Evolutionary conservation across 2,797 vertebrate genomes (phyloP).

Genomic region (Paedocypris micromegethes): DNA sequence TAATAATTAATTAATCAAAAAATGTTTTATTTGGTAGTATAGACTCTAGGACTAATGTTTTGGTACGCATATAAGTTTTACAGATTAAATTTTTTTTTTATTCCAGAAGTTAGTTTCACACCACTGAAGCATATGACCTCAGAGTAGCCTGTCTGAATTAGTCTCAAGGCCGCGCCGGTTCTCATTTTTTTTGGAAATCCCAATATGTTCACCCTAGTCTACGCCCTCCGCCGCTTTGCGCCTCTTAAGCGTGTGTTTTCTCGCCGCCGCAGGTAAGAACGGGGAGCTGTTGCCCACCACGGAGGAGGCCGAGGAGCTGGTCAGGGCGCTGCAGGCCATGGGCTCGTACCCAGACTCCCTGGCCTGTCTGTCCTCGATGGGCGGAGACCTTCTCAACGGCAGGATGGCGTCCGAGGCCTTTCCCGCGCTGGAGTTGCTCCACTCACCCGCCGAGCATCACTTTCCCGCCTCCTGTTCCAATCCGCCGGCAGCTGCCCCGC

Average conservation of each 20-base stretch:
- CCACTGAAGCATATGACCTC: too few relatives aligned
- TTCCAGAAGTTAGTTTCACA: too few relatives aligned
- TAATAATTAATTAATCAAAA: too few relatives aligned
- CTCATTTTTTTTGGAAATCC: too few relatives aligned
- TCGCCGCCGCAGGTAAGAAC: conserved; percentile 81
- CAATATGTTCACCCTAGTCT: too few relatives aligned
- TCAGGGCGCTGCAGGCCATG: conserved; percentile 94
- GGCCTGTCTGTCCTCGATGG: conserved; percentile 95
- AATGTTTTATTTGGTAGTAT: too few relatives aligned
- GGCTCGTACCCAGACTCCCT: conserved; percentile 83
- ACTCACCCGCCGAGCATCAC: conserved; percentile 77
- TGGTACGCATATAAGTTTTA: too few relatives aligned
- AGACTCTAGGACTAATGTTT: too few relatives aligned
- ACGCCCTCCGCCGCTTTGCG: conserved; percentile 13
- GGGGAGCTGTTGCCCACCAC: conserved; percentile 95
- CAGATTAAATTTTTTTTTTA: too few relatives aligned
- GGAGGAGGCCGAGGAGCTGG: conserved; percentile 97
- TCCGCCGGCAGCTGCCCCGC: conserved; percentile 68
- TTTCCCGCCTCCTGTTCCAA: conserved; percentile 81
- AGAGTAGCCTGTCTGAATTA: too few relatives aligned
- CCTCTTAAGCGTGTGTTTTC: conserved; percentile 30
- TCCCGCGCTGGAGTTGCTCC: conserved; percentile 90
- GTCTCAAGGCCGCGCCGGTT: too few relatives aligned
- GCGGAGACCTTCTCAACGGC: conserved; percentile 87
- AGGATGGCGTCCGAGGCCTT: conserved; percentile 89